A percentile compares a stretch with the other conserved stretches of the same genome.
Evolutionary conservation across 2,113 vertebrate species (phyloP).

Genomic region (Strigops habroptila): DNA sequence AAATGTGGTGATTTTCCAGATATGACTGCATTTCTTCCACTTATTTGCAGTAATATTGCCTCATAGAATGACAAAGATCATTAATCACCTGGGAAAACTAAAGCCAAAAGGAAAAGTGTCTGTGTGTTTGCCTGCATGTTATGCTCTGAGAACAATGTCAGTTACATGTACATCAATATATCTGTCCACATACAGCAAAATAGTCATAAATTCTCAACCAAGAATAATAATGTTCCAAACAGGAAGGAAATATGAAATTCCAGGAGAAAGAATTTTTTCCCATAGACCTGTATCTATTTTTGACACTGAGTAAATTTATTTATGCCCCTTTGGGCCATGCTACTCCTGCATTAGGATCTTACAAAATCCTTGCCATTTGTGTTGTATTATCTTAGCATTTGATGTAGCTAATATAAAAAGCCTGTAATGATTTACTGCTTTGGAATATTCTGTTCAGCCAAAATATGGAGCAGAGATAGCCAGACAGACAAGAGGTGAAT

Average conservation of each 20-base stretch:
- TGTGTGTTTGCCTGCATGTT: not conserved
- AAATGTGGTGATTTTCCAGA: not conserved
- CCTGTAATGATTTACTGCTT: not conserved
- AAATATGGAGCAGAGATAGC: not conserved
- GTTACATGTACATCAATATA: not conserved
- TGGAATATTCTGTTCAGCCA: not conserved
- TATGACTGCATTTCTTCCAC: conserved; percentile 25
- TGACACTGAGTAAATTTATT: conserved; percentile 3
- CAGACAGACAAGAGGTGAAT: not conserved
- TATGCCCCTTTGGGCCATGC: not conserved
- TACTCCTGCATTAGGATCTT: not conserved
- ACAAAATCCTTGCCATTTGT: not conserved
- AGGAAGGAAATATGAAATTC: conserved; percentile 41
- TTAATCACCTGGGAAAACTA: not conserved
- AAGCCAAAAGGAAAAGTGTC: conserved; percentile 13
- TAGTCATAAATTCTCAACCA: not conserved
- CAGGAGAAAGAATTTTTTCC: not conserved
- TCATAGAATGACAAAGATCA: conserved; percentile 23
- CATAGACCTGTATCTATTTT: not conserved
- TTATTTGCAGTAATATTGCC: conserved; percentile 9
- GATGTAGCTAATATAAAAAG: conserved; percentile 19
- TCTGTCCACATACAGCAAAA: not conserved
- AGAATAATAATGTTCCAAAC: conserved; percentile 15
- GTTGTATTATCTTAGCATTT: not conserved
- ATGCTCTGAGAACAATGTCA: not conserved